Evolutionary conservation across 2,888 invertebrate species (phyloP), one percentile per base, ranked within the genome.

Genomic region (Erebia epiphron): DNA sequence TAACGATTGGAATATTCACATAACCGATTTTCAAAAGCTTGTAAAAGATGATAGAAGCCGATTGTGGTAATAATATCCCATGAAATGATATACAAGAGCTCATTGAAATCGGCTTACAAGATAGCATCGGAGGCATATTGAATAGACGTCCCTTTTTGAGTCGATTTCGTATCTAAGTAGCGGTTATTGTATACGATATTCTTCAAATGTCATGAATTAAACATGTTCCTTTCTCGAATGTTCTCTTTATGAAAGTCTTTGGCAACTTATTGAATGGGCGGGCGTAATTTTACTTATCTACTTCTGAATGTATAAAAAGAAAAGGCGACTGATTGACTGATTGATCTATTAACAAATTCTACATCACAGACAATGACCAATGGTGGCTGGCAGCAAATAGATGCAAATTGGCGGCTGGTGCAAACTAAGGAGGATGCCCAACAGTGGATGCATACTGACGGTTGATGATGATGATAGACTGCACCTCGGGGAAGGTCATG

Each of bases 21-120:
- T 49, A 62, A 49, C 49, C 62, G 49, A 18, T 49, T 62, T 49
- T 49, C 21, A 62, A 49, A 62, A 62, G 3, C 21, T 49, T 49
- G 49, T 62, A 14, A 46, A 62, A 62, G 21, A 21, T 49, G 49
- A 49, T 62, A 65, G 41, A 66, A 56, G 9, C 43, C 56, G 7
- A 43, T 57, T 54, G 56, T 57, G 21, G 56, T 26, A 21, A 57
- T 57, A 26, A 57, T 57, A 26, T 26, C 49, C 18, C 21, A 11
- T 49, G 62, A 63, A 63, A 63, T 14, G 62, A 18, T 46, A 18
- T 46, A 43, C 56, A 57, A 56, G 56, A 43, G 56, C 41, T 14
- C 46, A 16, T 66, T 43, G 54, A 57, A 56, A 56, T 66, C 56
- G 66, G 66, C 66, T 66, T 57, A 66, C 21, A 18, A 56, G 66